Evolutionary conservation across 2,797 vertebrate genomes (phyloP), one percentile per base, ranked within the genome.

Genomic region (Silurus aristotelis): DNA sequence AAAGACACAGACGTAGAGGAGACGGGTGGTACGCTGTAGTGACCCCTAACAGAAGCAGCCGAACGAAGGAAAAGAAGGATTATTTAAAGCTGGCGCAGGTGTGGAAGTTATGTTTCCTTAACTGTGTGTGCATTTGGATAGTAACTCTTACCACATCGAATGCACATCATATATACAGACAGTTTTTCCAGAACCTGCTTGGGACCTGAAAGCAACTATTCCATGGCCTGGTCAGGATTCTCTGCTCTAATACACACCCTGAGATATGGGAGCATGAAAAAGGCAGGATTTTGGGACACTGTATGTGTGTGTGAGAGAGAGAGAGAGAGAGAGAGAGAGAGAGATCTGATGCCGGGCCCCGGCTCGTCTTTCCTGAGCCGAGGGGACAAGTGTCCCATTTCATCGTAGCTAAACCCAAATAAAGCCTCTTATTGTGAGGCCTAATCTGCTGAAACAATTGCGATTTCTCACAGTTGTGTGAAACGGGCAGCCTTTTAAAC

Each of bases 401-500:
- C 75, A 61, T 78, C 27, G 0, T 27, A 2, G 5, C 56, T 61
- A 60, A 60, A 60, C 31, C 75, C 75, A 78, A 56, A 78, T 78
- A 78, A 61, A 76, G 56, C 75, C 1, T 10, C 25, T 60, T 61
- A 78, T 61, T 78, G 75, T 78, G 27, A 43, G 5, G 2, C 48
- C 19, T 61, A 38, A 78, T 78, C 75, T 27, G 22, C 75, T 61
- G 56, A 61, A 78, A 78, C 75, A 61, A 78, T 61, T 52, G 22
- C 27, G 27, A 60, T 38, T 60, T 13, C 56, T 61, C 20, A 20
- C 75, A 43, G 27, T 55, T 78, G 75, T 61, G 75, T 20, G 75
- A 61, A 60, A 60, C 55, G 9, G 17, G 12, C 55, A 58, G 75
- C 0, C 5, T 60, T 77, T 22, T 22, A 60, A 48, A 1, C 46